A percentile compares a stretch with the other conserved stretches of the same genome.
phyloP scores from a whole-genome alignment of 2,797 vertebrate genomes.

The Acridotheres tristis region DNA sequence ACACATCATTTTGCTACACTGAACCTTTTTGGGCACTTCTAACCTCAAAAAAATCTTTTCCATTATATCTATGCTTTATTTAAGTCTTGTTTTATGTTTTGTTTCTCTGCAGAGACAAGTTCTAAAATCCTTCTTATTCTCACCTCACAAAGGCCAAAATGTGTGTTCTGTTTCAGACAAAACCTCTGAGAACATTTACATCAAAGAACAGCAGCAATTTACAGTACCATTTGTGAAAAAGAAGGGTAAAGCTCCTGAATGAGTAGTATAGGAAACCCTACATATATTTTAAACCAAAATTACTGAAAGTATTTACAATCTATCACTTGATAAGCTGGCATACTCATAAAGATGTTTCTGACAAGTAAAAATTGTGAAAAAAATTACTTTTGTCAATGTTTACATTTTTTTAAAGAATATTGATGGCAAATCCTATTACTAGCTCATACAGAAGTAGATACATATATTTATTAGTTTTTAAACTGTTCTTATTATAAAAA shows the following conservation, averaged over 20 bases:
- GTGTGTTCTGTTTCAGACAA: background rate
- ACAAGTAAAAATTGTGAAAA: background rate
- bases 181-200: background rate
- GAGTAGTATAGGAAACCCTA: background rate
- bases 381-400: background rate
- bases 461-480: background rate
- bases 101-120: background rate
- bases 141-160: background rate
- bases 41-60: background rate
- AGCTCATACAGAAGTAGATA: background rate
- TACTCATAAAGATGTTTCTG: background rate
- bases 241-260: background rate
- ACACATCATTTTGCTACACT: background rate
- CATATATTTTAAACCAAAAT: background rate
- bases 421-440: background rate
- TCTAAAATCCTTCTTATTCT: background rate
- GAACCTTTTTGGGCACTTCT: background rate
- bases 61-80: background rate
- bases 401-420: background rate
- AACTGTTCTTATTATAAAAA: background rate
- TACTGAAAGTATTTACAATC: background rate
- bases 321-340: background rate
- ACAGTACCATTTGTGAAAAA: background rate
- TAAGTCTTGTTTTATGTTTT: background rate
- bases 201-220: background rate